These are phyloP conservation scores for Ceraclea dissimilis DNA, from an alignment of 2,888 invertebrate genomes.

Conservation along the genomic window DNA sequence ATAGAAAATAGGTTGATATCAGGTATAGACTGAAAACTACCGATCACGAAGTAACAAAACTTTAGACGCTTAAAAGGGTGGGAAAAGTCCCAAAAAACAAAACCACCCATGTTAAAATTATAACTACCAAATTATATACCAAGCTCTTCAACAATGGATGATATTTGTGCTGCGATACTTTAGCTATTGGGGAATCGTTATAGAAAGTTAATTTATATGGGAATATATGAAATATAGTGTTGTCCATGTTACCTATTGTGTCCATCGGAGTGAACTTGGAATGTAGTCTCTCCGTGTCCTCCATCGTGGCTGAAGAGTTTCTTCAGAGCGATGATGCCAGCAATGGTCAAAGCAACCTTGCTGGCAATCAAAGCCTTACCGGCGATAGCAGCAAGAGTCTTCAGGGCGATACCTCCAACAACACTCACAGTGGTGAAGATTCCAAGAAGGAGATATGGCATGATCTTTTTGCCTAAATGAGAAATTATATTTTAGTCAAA, in stretches of 20 bases:
- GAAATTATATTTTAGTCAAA: background rate
- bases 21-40: too few relatives aligned
- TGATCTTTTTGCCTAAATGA: conserved; percentile 45
- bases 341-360: conserved; percentile 65
- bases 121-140: too few relatives aligned
- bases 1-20: too few relatives aligned
- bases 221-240: too few relatives aligned
- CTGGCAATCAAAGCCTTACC: conserved; percentile 66
- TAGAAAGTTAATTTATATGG: too few relatives aligned
- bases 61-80: too few relatives aligned
- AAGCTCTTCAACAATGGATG: too few relatives aligned
- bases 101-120: too few relatives aligned
- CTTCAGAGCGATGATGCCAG: conserved; percentile 63
- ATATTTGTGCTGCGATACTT: too few relatives aligned
- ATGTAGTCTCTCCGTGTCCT: conserved; percentile 53
- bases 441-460: conserved; percentile 53
- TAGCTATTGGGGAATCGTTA: too few relatives aligned
- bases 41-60: too few relatives aligned
- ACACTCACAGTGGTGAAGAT: conserved; percentile 59
- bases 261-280: conserved; percentile 62
- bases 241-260: conserved; percentile 47
- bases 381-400: conserved; percentile 62
- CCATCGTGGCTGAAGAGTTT: conserved; percentile 63
- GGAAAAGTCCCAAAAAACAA: too few relatives aligned
- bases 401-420: conserved; percentile 61